Percentiles rank a stretch among this genome's conserved stretches.
Conservation (phyloP, 2,888 invertebrate species). For the Aspidiotus destructor region DNA sequence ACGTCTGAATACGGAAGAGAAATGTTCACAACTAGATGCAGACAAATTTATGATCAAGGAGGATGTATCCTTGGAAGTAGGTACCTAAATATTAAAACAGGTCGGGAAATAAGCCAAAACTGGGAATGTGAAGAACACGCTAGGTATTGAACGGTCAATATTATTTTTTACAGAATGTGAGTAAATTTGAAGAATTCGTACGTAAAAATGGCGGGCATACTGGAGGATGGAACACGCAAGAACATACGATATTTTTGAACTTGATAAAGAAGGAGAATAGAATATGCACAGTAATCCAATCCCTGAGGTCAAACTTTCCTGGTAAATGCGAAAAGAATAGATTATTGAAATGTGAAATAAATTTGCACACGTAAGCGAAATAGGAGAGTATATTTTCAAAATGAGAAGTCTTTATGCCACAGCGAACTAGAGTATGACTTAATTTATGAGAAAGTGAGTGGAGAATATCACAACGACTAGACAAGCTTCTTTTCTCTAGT, state of each 20-base stretch:
- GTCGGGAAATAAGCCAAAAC: background rate
- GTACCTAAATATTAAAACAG: background rate
- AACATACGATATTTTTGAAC: conserved; percentile 21
- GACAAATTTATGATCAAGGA: background rate
- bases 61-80: conserved; percentile 7
- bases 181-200: conserved; percentile 21
- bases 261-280: conserved; percentile 23
- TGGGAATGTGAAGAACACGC: background rate
- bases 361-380: too few species aligned
- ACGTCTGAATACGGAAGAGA: conserved; percentile 7
- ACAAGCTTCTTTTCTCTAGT: too few species aligned
- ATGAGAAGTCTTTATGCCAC: background rate
- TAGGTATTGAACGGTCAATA: too few species aligned
- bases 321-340: conserved; percentile 9
- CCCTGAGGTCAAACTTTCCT: conserved; percentile 23
- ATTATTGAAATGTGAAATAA: too few species aligned
- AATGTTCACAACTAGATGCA: background rate
- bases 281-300: conserved; percentile 9
- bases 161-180: conserved; percentile 20
- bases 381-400: background rate
- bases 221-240: conserved; percentile 23
- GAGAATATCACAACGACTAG: too few species aligned
- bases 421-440: too few species aligned
- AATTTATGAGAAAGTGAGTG: too few species aligned
- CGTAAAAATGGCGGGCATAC: conserved; percentile 22